Evolutionary conservation across 2,113 vertebrate species (phyloP).

Genomic region (Antechinus stuartii): DNA sequence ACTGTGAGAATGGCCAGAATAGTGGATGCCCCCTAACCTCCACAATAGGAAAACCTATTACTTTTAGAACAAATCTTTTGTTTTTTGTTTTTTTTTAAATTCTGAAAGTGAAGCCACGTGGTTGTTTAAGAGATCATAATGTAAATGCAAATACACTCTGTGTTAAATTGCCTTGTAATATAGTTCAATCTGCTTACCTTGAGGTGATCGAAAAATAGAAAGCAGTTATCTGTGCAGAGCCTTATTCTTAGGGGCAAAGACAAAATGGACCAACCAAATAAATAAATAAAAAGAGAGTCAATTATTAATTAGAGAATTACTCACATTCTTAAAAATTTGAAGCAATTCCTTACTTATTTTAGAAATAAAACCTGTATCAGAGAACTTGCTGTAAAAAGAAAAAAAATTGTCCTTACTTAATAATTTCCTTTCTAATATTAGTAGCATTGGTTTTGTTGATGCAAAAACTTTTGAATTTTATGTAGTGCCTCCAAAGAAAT

Average conservation of each 20-base stretch:
- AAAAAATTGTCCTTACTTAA: background rate
- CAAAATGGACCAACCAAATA: conserved; percentile 30
- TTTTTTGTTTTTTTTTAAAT: conserved; percentile 67
- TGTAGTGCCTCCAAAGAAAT: background rate
- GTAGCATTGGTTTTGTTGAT: background rate
- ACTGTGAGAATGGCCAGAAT: conserved; percentile 78
- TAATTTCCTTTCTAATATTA: conserved; percentile 23
- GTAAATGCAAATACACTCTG: conserved; percentile 8
- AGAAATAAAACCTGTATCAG: background rate
- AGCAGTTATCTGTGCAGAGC: conserved; percentile 57
- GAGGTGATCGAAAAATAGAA: conserved; percentile 71
- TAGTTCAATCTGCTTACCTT: conserved; percentile 68
- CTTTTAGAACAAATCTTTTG: conserved; percentile 72
- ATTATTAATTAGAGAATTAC: background rate
- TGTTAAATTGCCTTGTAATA: conserved; percentile 26
- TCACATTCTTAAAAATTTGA: background rate
- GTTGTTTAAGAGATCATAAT: conserved; percentile 60
- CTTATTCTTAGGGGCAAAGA: conserved; percentile 40
- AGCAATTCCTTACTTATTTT: background rate
- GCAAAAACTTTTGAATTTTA: background rate
- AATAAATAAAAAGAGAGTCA: background rate
- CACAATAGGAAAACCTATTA: conserved; percentile 76
- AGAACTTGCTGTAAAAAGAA: background rate
- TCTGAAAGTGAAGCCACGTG: conserved; percentile 75
- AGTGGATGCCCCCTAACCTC: conserved; percentile 68